Percentiles rank a stretch among this genome's conserved stretches.
Conservation (phyloP, 92 coral and sea anemone genomes). For the Metridium senile region DNA sequence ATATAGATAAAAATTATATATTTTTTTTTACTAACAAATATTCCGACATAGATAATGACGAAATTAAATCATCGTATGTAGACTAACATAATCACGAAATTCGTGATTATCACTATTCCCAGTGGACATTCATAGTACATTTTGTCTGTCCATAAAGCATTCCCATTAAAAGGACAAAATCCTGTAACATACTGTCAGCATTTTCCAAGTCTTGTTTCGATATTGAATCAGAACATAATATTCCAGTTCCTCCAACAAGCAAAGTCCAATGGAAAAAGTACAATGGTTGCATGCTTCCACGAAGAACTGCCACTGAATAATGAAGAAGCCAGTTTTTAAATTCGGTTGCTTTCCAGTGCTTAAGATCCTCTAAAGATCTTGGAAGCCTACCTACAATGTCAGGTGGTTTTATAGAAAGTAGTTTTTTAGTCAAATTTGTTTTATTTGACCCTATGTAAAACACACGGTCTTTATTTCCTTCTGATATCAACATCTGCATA, state of each 20-base stretch:
- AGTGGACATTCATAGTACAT: conserved; percentile 52
- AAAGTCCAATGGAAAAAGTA: conserved; percentile 38
- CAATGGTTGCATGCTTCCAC: conserved; percentile 2
- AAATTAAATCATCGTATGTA: too few species aligned
- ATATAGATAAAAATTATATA: too few species aligned
- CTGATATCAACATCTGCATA: conserved; percentile 28
- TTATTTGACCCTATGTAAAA: conserved; percentile 32
- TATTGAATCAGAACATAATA: conserved; percentile 34
- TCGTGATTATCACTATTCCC: too few species aligned
- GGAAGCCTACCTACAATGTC: conserved; percentile 47
- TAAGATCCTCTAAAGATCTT: conserved; percentile 18
- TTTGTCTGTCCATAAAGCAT: conserved; percentile 37
- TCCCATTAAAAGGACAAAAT: conserved; percentile 49
- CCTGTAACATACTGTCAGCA: conserved; percentile 39
- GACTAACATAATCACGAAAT: too few species aligned
- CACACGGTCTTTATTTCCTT: conserved; percentile 20
- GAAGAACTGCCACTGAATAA: conserved; percentile 33
- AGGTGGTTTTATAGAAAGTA: conserved; percentile 56
- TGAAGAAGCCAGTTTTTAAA: conserved; percentile 51
- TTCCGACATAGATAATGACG: too few species aligned
- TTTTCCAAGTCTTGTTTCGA: background rate
- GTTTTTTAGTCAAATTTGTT: too few species aligned
- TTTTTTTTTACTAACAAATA: too few species aligned
- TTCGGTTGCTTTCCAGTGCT: conserved; percentile 57
- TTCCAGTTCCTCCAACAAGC: conserved; percentile 32